These are phyloP conservation scores for Cynaeus angustus DNA, from an alignment of 2,888 invertebrate genomes.

Conservation along the genomic window DNA sequence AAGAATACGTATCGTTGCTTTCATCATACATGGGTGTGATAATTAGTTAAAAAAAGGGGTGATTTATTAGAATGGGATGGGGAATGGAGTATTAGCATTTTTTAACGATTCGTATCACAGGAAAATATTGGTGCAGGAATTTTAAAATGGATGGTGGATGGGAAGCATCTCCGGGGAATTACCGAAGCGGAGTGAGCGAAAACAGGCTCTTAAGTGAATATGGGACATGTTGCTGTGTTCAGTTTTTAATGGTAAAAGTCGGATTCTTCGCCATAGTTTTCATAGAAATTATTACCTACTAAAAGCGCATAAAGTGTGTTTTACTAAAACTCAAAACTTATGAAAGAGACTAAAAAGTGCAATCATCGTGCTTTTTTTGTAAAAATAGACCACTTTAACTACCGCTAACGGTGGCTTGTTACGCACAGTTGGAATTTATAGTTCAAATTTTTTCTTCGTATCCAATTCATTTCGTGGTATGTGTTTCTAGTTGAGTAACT, in stretches of 20 bases:
- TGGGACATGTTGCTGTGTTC: too few relatives aligned
- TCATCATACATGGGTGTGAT: conserved; percentile 9
- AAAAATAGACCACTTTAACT: too few relatives aligned
- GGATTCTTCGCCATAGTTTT: not conserved
- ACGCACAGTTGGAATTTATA: too few relatives aligned
- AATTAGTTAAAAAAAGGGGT: conserved; percentile 19
- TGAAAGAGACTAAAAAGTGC: too few relatives aligned
- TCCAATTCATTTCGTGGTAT: too few relatives aligned
- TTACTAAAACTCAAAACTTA: too few relatives aligned
- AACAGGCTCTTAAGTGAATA: not conserved
- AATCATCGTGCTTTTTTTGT: too few relatives aligned
- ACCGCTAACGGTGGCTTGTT: too few relatives aligned
- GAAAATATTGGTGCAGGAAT: conserved; percentile 22
- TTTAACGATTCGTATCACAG: conserved; percentile 13
- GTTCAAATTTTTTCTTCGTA: too few relatives aligned
- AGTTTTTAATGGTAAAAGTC: not conserved
- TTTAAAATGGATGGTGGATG: conserved; percentile 15
- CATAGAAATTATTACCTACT: too few relatives aligned
- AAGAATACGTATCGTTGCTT: conserved; percentile 20
- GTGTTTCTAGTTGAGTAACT: too few relatives aligned
- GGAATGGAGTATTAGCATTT: conserved; percentile 10
- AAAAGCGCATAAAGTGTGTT: too few relatives aligned
- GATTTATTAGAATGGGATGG: conserved; percentile 15
- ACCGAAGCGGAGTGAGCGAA: not conserved
- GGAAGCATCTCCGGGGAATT: conserved; percentile 21